Conservation (phyloP, 2,113 vertebrate genomes). For the Gadus macrocephalus region DNA sequence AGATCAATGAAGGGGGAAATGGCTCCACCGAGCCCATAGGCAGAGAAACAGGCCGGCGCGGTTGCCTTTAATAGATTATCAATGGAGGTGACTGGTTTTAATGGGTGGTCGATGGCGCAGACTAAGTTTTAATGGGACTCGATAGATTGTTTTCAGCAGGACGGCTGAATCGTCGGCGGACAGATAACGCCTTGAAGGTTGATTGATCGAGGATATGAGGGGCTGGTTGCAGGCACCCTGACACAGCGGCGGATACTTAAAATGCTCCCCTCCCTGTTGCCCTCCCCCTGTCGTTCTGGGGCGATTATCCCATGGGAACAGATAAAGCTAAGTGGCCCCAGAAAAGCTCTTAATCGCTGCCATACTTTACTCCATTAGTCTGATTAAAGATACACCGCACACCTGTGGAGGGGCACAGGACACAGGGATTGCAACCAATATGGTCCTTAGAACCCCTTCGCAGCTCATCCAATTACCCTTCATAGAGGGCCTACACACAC, state of each 20-base stretch:
- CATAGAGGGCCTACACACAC: background rate
- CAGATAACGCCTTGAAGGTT: constrained; percentile 17
- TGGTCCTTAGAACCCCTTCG: background rate
- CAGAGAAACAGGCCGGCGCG: constrained; percentile 28
- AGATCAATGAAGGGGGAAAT: constrained; percentile 46
- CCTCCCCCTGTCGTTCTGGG: background rate
- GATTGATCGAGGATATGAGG: constrained; percentile 7
- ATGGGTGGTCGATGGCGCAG: constrained; percentile 46
- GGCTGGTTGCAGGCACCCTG: constrained; percentile 5
- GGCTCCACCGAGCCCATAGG: constrained; percentile 20
- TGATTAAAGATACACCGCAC: constrained; percentile 14
- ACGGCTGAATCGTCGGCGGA: constrained; percentile 23
- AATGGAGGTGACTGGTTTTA: constrained; percentile 53
- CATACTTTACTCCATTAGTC: constrained; percentile 2
- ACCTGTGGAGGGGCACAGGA: background rate
- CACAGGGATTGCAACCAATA: constrained; percentile 16
- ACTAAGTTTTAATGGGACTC: constrained; percentile 43
- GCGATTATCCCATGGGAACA: background rate
- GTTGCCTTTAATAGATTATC: constrained; percentile 47
- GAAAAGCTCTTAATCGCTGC: constrained; percentile 27
- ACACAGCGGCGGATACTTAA: constrained; percentile 6
- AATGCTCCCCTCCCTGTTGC: background rate
- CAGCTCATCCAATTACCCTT: background rate
- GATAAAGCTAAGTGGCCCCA: constrained; percentile 6
- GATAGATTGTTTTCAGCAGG: constrained; percentile 38